These are phyloP conservation scores for Macroglossus sobrinus DNA, from an alignment of 2,113 vertebrate genomes.

Conservation along the genomic window DNA sequence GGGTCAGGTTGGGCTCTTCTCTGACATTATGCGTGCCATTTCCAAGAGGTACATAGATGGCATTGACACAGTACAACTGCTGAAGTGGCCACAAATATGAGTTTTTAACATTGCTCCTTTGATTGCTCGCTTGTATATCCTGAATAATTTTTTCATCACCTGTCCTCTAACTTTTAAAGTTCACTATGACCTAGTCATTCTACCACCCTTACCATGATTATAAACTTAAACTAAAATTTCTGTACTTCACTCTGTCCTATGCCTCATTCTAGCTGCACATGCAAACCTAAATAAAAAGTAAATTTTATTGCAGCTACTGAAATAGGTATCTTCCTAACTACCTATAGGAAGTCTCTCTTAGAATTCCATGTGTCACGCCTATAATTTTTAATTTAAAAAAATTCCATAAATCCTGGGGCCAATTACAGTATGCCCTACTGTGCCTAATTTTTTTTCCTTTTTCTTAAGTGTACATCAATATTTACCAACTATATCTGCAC, in stretches of 20 bases:
- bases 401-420: background rate
- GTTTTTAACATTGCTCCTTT: background rate
- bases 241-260: background rate
- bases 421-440: background rate
- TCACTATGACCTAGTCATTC: background rate
- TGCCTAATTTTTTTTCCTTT: background rate
- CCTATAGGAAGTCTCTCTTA: background rate
- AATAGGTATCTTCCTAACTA: background rate
- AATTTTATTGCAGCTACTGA: background rate
- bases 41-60: background rate
- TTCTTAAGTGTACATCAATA: background rate
- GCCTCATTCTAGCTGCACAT: background rate
- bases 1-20: background rate
- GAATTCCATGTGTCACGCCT: background rate
- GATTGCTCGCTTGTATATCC: background rate
- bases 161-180: background rate
- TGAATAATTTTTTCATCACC: background rate
- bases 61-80: background rate
- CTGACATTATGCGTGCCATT: background rate
- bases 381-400: background rate
- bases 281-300: constrained; percentile 27
- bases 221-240: constrained; percentile 24
- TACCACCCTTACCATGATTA: background rate
- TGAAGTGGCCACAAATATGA: background rate
- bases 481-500: constrained; percentile 5